Evolutionary conservation across 2,113 vertebrate species (phyloP).

Genomic region (Pygoscelis adeliae): DNA sequence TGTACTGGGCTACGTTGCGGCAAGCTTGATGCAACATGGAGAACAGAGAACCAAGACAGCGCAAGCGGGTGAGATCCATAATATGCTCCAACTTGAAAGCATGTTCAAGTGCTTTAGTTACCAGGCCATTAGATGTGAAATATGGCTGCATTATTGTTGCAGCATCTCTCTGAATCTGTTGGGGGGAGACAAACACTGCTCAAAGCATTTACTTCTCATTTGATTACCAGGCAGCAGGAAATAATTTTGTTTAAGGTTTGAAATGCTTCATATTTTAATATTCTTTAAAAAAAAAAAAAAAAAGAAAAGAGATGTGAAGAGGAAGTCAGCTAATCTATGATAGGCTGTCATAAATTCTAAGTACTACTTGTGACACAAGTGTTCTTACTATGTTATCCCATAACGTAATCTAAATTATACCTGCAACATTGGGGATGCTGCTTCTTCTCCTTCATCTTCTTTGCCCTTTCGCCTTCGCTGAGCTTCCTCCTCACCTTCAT

Average conservation of each 20-base stretch:
- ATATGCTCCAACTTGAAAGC: constrained; percentile 98
- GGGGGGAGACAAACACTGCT: not conserved
- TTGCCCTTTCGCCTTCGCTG: constrained; percentile 89
- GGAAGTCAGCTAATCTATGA: not conserved
- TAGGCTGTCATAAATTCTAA: not conserved
- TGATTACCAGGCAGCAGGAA: not conserved
- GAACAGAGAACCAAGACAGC: constrained; percentile 93
- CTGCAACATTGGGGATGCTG: constrained; percentile 96
- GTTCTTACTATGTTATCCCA: not conserved
- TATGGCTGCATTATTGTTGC: constrained; percentile 91
- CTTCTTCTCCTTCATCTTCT: constrained; percentile 92
- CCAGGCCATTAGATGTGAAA: constrained; percentile 94
- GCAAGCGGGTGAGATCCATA: constrained; percentile 97
- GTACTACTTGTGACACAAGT: not conserved
- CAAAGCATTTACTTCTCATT: not conserved
- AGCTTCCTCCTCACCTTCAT: constrained; percentile 97
- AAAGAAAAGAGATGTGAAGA: not conserved
- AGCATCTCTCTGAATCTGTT: constrained; percentile 92
- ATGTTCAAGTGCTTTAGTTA: constrained; percentile 95
- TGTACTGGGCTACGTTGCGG: constrained; percentile 94
- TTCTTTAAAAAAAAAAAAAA: not conserved
- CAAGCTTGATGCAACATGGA: constrained; percentile 99
- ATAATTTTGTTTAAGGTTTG: not conserved
- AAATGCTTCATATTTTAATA: not conserved
- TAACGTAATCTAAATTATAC: constrained; percentile 53